Evolutionary conservation across 2,113 vertebrate genomes (phyloP), one percentile per base, ranked within the genome.

Genomic region (Pelecanoides urinatrix): DNA sequence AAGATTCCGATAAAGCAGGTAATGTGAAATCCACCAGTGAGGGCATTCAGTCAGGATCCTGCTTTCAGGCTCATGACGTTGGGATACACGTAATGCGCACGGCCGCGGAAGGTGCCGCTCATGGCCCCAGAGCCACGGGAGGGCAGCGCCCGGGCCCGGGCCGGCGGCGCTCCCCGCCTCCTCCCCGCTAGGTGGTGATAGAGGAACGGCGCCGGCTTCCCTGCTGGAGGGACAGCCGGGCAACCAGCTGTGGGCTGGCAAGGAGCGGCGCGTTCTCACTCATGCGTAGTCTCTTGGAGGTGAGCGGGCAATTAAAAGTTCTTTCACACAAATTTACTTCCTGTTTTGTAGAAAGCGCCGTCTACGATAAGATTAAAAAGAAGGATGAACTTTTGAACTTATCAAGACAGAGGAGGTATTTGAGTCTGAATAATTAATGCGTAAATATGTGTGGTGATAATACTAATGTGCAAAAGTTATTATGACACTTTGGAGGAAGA

Each of bases 61-160:
- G 50, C 42, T 50, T 25, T 32, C 34, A 3, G 0, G 0, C 16
- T 5, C 3, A 0, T 0, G 16, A 21, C 15, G 30, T 32, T 42
- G 11, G 2, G n/a, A 10, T 4, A 4, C 6, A 2, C 6, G 3
- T 10, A 6, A 5, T 0, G 7, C 15, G 16, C 10, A 9, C 2
- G 20, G 3, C 14, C 3, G 38, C 2, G n/a, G 53, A 6, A 23
- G 8, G 26, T 23, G 42, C 50, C 7, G 26, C 9, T 47, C 20
- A 20, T 22, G 3, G 49, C 49, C 4, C 11, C 22, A 13, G 49
- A 26, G 49, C 13, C 49, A 14, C 12, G 21, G 12, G 47, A 22
- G 47, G 22, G 47, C 47, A 45, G 44, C 17, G 44, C 44, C 14
- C 47, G 47, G 2, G 34, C 25, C 1, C 59, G 3, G 10, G 16